A percentile compares a stretch with the other conserved stretches of the same genome.
phyloP scores from a whole-genome alignment of 2,113 vertebrate species.

The Trichomycterus rosablanca region DNA sequence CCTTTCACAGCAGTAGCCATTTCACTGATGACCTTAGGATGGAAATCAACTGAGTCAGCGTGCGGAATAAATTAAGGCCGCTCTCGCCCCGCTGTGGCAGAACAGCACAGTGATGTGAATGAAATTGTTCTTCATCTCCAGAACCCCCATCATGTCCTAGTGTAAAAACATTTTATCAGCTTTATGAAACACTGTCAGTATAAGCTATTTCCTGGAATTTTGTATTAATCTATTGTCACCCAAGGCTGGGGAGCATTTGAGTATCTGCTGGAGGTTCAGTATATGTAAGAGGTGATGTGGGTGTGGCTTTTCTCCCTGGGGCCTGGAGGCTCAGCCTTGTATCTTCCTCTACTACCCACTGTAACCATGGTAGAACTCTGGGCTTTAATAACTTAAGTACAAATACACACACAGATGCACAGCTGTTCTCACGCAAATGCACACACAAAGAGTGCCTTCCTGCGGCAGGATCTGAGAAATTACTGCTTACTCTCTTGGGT shows the following conservation, averaged over 20 bases:
- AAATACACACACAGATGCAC: too few species aligned
- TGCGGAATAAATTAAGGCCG: constrained; percentile 21
- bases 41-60: constrained; percentile 34
- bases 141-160: neutral
- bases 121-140: neutral
- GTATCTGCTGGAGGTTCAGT: constrained; percentile 4
- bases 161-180: constrained; percentile 5
- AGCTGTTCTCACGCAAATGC: constrained; percentile 29
- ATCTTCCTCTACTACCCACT: neutral
- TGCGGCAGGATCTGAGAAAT: neutral
- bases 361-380: neutral
- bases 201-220: constrained; percentile 34
- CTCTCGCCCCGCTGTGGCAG: constrained; percentile 20
- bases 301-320: constrained; percentile 31
- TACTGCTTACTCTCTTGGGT: constrained; percentile 4
- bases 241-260: constrained; percentile 13
- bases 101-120: neutral
- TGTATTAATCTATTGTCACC: constrained; percentile 32
- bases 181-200: constrained; percentile 20
- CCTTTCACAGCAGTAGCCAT: constrained; percentile 49
- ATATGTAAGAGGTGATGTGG: constrained; percentile 1
- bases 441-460: constrained; percentile 1
- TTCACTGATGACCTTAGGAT: constrained; percentile 53
- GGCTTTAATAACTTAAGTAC: constrained; percentile 38
- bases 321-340: constrained; percentile 41